These are phyloP conservation scores for Etia nguti DNA, from an alignment of 2,113 vertebrate species.

Conservation along the genomic window DNA sequence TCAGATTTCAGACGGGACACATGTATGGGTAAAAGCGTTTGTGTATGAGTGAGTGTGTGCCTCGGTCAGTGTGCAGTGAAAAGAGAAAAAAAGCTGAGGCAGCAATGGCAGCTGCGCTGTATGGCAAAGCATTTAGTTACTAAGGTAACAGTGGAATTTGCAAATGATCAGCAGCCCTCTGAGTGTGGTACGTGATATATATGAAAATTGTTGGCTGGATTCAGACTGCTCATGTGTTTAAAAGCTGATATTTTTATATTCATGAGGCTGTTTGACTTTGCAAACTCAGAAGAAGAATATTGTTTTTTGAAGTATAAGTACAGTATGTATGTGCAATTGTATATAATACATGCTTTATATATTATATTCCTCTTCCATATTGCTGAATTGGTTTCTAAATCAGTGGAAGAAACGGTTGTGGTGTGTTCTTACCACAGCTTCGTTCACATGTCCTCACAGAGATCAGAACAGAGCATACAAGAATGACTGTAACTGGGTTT, in stretches of 20 bases:
- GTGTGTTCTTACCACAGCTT: not conserved
- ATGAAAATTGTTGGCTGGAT: not conserved
- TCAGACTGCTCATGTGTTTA: not conserved
- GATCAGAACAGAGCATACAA: not conserved
- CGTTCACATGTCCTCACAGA: not conserved
- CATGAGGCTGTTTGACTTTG: not conserved
- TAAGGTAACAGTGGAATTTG: not conserved
- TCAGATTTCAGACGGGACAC: constrained; percentile 18
- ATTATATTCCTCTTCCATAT: not conserved
- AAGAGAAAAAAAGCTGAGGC: not conserved
- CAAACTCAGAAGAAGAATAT: not conserved
- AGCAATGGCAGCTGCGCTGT: not conserved
- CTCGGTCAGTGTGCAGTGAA: not conserved
- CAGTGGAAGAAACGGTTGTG: not conserved
- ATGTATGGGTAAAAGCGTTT: not conserved
- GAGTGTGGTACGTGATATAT: not conserved
- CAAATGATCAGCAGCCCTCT: not conserved
- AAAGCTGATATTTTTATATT: not conserved
- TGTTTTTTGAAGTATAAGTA: not conserved
- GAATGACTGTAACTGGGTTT: not conserved
- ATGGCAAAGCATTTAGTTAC: not conserved
- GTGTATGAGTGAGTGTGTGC: not conserved
- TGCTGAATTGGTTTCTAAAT: not conserved
- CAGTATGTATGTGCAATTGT: not conserved
- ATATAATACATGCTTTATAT: not conserved